phyloP scores from a whole-genome alignment of 2,888 invertebrate genomes.

The Scrobipalpa atriplicella region DNA sequence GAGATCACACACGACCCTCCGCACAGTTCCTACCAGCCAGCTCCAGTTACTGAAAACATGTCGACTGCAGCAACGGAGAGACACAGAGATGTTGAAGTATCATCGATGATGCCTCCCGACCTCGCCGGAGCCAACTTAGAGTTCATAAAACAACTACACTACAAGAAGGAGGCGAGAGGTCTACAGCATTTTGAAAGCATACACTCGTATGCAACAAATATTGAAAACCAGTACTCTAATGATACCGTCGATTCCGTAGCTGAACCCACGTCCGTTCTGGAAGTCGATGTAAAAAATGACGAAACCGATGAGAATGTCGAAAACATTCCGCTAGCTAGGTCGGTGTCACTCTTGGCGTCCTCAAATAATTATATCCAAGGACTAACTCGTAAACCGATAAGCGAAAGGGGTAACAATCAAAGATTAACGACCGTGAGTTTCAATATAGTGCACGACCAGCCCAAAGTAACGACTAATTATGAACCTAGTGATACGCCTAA shows the following conservation, averaged over 20 bases:
- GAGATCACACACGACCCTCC: constrained; percentile 36
- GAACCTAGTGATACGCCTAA: constrained; percentile 48
- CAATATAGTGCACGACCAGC: constrained; percentile 66
- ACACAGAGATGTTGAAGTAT: constrained; percentile 41
- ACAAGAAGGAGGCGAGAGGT: constrained; percentile 66
- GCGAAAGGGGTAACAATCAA: constrained; percentile 53
- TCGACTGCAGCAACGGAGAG: constrained; percentile 30
- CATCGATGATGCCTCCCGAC: constrained; percentile 61
- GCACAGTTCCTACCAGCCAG: constrained; percentile 30
- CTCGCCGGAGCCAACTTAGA: constrained; percentile 77
- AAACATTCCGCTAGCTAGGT: constrained; percentile 56
- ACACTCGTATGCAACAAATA: constrained; percentile 77
- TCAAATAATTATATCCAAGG: constrained; percentile 60
- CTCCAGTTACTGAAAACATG: constrained; percentile 50
- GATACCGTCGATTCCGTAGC: constrained; percentile 60
- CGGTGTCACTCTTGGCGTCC: constrained; percentile 52
- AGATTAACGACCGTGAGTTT: constrained; percentile 71
- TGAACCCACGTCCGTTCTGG: constrained; percentile 54
- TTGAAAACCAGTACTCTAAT: constrained; percentile 68
- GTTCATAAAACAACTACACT: constrained; percentile 72
- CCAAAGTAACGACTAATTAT: constrained; percentile 48
- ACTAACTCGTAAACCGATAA: constrained; percentile 47
- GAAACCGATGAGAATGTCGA: constrained; percentile 51
- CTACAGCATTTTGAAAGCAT: constrained; percentile 51
- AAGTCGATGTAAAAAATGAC: constrained; percentile 43